Evolutionary conservation across 64 coral and sea anemone species (phyloP), one percentile per base, ranked within the genome.

Genomic region (Acropora yongei): DNA sequence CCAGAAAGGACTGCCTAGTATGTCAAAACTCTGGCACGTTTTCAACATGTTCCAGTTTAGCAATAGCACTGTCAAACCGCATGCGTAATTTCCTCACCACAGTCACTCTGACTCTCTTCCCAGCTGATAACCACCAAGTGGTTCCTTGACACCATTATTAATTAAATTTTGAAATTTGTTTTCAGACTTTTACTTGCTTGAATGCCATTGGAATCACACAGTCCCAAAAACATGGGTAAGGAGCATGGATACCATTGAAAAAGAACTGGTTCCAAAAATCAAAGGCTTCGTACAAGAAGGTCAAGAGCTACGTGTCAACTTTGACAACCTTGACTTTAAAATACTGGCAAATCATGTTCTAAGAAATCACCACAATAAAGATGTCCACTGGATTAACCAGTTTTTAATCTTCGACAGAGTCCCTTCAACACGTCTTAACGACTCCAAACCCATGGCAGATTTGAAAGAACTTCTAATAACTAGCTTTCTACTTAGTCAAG

Each of bases 241-340:
- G n/a, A 39, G 72, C 47, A 87, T 87, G 91, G 76, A 93, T 69
- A 60, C 78, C 49, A 8, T 73, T 87, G 63, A 75, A 2, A 67
- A 73, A 77, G 84, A 19, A 48, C 69, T 77, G 67, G 60, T 44
- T 65, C 14, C 73, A 65, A 80, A 42, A 18, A 87, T 93, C 49
- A 40, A 80, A 51, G 8, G 88, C 57, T 2, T 69, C n/a, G 57
- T 84, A 50, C n/a, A 18, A 51, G 39, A 77, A 18, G 18, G 50
- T 47, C 46, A 49, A 61, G 61, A 92, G 90, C n/a, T n/a, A n/a
- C n/a, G n/a, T n/a, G n/a, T n/a, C n/a, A n/a, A n/a, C n/a, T n/a
- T n/a, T n/a, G n/a, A 92, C 57, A 92, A 92, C 66, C 74, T 92
- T 92, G 91, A 93, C 77, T 93, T 93, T 51, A 49, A 57, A 14